Evolutionary conservation across 1,140 invertebrate genomes (phyloP), one percentile per base, ranked within the genome.

Genomic region (Latrodectus geometricus): DNA sequence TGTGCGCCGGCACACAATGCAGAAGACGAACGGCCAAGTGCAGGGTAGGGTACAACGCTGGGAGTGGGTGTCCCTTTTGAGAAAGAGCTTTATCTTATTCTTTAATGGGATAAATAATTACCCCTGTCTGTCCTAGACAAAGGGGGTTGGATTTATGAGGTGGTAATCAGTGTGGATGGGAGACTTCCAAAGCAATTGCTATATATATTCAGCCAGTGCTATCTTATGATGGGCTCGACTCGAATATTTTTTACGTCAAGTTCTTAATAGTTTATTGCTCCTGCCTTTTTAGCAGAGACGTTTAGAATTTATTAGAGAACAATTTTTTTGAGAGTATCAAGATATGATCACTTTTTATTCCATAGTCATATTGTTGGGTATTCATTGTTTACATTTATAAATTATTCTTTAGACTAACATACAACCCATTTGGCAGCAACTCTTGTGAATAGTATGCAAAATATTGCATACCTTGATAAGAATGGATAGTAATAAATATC

Each of bases 21-120:
- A 35, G 21, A 80, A 70, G 78, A 80, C 78, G 78, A 8, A 70
- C 78, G 78, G 68, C 78, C 65, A 80, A 80, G 78, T 80, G 65
- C 68, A 80, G 78, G 66, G 66, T 54, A 80, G 66, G 78, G 78
- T 70, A 54, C n/a, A 23, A 9, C 11, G 17, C 76, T 78, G 78
- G 78, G 78, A 80, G 78, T 80, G 78, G 78, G 78, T 52, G 78
- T 80, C 50, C 66, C 66, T 80, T 70, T 80, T 75, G 66, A 80
- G 52, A 80, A 21, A 17, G 54, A n/a, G 77, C 66, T 80, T 80
- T 80, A 80, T 80, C 70, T 80, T 80, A 80, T 80, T 80, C 17
- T 80, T 80, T 80, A 80, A 80, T 80, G 78, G 78, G 78, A 80
- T 80, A 80, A 80, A 80, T 80, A 80, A 80, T 80, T 80, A 80